These are phyloP conservation scores for Apamea epomidion DNA, from an alignment of 2,888 invertebrate genomes.

Conservation along the genomic window DNA sequence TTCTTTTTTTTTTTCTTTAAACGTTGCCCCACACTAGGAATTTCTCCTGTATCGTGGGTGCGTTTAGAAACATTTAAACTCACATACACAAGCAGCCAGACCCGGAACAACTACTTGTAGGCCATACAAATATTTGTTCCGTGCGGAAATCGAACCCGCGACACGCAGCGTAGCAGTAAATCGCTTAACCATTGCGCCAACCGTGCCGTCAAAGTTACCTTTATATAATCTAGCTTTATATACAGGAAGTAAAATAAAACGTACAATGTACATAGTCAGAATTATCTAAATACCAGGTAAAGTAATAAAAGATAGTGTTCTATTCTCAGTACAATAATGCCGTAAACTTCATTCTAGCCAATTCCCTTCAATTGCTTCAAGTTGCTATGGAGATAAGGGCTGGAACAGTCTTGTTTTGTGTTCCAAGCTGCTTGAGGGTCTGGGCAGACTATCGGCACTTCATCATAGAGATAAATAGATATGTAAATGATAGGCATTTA, in stretches of 20 bases:
- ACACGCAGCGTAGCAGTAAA: too few species aligned
- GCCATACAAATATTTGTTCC: too few species aligned
- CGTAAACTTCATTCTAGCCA: conserved; percentile 48
- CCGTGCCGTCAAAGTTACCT: too few species aligned
- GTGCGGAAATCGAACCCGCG: too few species aligned
- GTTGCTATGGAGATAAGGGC: conserved; percentile 43
- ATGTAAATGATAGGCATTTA: background rate
- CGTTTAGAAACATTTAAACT: too few species aligned
- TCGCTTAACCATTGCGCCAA: too few species aligned
- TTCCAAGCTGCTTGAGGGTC: conserved; percentile 35
- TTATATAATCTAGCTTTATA: background rate
- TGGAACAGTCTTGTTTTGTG: conserved; percentile 36
- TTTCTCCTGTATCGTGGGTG: too few species aligned
- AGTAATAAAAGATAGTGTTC: conserved; percentile 26
- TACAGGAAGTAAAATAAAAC: conserved; percentile 18
- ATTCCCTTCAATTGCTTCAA: conserved; percentile 55
- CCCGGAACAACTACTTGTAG: too few species aligned
- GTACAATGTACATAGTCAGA: background rate
- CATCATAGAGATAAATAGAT: conserved; percentile 15
- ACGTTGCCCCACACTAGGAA: too few species aligned
- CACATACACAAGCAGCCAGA: too few species aligned
- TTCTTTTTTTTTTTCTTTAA: too few species aligned
- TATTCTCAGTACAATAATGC: conserved; percentile 23
- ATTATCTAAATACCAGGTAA: conserved; percentile 16
- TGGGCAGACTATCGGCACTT: conserved; percentile 15